Evolutionary conservation across 2,888 invertebrate genomes (phyloP).

Genomic region (Julus scandinavius): DNA sequence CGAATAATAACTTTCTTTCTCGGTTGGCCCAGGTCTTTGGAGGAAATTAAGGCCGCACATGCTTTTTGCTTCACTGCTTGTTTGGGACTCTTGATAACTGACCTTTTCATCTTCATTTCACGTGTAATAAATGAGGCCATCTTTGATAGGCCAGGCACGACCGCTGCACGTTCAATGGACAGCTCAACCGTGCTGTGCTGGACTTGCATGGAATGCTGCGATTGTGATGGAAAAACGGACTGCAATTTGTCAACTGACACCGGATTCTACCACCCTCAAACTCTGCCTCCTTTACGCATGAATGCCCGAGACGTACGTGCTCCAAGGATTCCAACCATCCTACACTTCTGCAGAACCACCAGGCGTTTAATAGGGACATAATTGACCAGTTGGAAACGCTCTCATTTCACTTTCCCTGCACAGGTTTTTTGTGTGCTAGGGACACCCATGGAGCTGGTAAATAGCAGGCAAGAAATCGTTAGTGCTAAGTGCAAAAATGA

Average conservation of each 20-base stretch:
- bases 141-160: not conserved
- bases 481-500: no score
- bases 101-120: not conserved
- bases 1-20: not conserved
- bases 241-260: not conserved
- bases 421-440: no score
- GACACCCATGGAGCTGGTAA: no score
- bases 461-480: no score
- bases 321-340: not conserved
- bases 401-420: no score
- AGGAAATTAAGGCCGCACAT: not conserved
- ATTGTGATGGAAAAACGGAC: not conserved
- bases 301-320: not conserved
- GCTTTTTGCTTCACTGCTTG: not conserved
- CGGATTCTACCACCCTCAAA: not conserved
- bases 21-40: not conserved
- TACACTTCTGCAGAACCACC: not conserved
- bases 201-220: not conserved
- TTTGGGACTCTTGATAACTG: not conserved
- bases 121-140: not conserved
- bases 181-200: not conserved
- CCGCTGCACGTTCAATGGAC: not conserved
- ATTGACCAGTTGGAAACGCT: no score
- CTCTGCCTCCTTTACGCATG: not conserved
- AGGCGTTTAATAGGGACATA: no score